These are phyloP conservation scores for Oncorhynchus keta DNA, from an alignment of 2,113 vertebrate genomes.

Conservation along the genomic window DNA sequence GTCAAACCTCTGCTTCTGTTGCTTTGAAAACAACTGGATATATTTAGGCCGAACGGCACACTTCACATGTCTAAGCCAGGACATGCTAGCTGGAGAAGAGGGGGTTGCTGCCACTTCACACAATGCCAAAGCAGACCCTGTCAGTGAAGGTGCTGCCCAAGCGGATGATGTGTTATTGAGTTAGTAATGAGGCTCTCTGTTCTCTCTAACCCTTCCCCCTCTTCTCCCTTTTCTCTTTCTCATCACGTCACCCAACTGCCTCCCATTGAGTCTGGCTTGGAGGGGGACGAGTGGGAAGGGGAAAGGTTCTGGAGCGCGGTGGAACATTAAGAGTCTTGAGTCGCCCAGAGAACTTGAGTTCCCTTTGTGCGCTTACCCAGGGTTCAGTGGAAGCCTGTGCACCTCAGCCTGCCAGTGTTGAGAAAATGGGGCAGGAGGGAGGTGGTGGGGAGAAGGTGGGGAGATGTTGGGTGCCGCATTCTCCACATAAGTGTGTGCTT, in stretches of 20 bases:
- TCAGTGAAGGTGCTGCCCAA: not conserved
- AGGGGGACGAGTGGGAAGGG: slow-evolving; percentile 2
- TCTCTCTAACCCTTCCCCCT: not conserved
- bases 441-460: not conserved
- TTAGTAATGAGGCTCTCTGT: slow-evolving; percentile 46
- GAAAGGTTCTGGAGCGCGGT: slow-evolving; percentile 40
- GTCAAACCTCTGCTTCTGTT: not conserved
- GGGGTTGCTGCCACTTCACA: slow-evolving; percentile 1
- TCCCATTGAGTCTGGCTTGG: not conserved
- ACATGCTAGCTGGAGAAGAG: too few relatives aligned
- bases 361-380: slow-evolving; percentile 37
- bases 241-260: slow-evolving; percentile 1
- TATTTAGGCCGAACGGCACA: not conserved
- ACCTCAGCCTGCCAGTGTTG: slow-evolving; percentile 32
- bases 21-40: slow-evolving; percentile 14
- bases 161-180: slow-evolving; percentile 52
- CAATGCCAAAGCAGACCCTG: not conserved
- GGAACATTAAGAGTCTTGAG: slow-evolving; percentile 59
- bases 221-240: slow-evolving; percentile 7
- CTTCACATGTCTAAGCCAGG: slow-evolving; percentile 6
- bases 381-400: slow-evolving; percentile 37
- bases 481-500: slow-evolving; percentile 55
- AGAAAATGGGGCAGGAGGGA: slow-evolving; percentile 4
- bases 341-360: slow-evolving; percentile 38
- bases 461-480: slow-evolving; percentile 32